Evolutionary conservation across 2,888 invertebrate genomes (phyloP).

Genomic region (Alentia gelatinosa): DNA sequence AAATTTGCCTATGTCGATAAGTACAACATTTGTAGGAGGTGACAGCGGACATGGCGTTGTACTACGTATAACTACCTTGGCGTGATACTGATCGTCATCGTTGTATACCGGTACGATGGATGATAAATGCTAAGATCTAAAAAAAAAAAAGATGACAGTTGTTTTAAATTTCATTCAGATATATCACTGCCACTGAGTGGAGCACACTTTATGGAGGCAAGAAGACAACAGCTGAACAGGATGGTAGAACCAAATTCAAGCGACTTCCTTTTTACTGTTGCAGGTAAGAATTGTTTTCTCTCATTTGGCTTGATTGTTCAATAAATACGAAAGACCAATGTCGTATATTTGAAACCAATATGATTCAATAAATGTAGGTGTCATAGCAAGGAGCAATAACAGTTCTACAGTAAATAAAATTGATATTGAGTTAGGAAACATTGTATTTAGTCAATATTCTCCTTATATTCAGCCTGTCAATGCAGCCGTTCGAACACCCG

Average conservation of each 20-base stretch:
- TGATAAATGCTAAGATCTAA: background rate
- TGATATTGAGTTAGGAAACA: no score
- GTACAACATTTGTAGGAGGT: no score
- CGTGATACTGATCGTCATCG: background rate
- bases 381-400: no score
- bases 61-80: no score
- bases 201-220: conserved; percentile 80
- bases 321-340: conserved; percentile 47
- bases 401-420: no score
- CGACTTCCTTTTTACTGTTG: conserved; percentile 96
- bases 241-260: conserved; percentile 88
- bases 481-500: conserved; percentile 95
- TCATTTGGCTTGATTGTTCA: background rate
- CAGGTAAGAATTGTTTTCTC: conserved; percentile 79
- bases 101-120: background rate
- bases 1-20: no score
- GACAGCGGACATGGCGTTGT: no score
- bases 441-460: background rate
- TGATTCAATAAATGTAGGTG: no score
- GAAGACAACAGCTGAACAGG: conserved; percentile 86
- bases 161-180: conserved; percentile 67
- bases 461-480: conserved; percentile 85
- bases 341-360: no score
- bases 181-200: conserved; percentile 81
- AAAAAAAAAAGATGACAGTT: background rate